These are phyloP conservation scores for Gambusia holbrooki DNA, from an alignment of 2,113 vertebrate genomes.

Conservation along the genomic window DNA sequence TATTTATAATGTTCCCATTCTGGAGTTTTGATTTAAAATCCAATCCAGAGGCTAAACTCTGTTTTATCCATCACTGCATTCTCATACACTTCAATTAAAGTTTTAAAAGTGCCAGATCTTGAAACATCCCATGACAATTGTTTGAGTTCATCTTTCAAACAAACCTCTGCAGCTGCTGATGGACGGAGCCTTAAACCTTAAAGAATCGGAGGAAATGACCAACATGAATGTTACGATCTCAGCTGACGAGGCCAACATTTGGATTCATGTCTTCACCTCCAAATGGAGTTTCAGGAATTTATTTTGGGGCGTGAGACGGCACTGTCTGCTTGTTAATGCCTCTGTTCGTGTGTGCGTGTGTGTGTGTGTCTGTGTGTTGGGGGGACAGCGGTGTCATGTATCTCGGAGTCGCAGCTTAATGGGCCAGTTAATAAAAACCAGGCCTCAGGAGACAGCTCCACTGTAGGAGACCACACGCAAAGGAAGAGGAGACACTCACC, in stretches of 20 bases:
- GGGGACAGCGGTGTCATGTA: slow-evolving; percentile 58
- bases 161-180: neutral
- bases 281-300: slow-evolving; percentile 12
- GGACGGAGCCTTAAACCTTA: slow-evolving; percentile 6
- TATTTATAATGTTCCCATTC: neutral
- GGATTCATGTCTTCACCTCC: slow-evolving; percentile 25
- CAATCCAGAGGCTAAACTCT: neutral
- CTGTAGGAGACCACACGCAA: slow-evolving; percentile 58
- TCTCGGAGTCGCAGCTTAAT: slow-evolving; percentile 60
- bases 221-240: slow-evolving; percentile 6
- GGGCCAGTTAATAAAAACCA: slow-evolving; percentile 69
- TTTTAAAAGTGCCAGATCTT: neutral
- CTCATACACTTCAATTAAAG: neutral
- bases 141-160: slow-evolving; percentile 7
- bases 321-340: slow-evolving; percentile 9
- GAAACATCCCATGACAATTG: neutral
- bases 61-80: neutral
- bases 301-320: slow-evolving; percentile 10
- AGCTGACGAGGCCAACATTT: slow-evolving; percentile 18
- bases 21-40: neutral
- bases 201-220: slow-evolving; percentile 4
- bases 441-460: slow-evolving; percentile 54
- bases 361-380: slow-evolving; percentile 19
- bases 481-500: slow-evolving; percentile 6
- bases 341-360: slow-evolving; percentile 8